Percentiles rank a stretch among this genome's conserved stretches.
Evolutionary conservation across 2,888 invertebrate genomes (phyloP).

Genomic region (Drosophila recens): DNA sequence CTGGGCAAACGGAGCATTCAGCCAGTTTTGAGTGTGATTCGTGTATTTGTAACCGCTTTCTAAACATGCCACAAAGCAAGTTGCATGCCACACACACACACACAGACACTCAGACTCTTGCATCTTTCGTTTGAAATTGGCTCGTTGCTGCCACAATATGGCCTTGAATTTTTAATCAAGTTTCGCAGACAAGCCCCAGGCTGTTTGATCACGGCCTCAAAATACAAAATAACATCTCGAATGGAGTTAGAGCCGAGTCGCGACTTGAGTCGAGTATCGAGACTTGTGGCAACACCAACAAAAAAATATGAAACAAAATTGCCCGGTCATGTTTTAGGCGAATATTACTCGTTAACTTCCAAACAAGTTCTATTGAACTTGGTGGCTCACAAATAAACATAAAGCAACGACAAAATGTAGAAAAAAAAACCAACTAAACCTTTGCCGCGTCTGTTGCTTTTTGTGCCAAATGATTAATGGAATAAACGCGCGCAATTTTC

Average conservation of each 20-base stretch:
- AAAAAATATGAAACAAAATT: constrained; percentile 21
- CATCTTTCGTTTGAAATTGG: constrained; percentile 56
- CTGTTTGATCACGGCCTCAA: constrained; percentile 58
- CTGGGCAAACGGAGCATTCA: constrained; percentile 68
- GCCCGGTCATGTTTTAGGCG: constrained; percentile 65
- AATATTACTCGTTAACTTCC: constrained; percentile 48
- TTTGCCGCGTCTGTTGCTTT: constrained; percentile 45
- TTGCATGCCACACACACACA: constrained; percentile 32
- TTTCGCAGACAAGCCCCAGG: constrained; percentile 66
- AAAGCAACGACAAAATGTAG: constrained; percentile 24
- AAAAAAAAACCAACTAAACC: constrained; percentile 43
- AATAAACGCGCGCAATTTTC: constrained; percentile 65
- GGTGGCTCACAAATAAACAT: constrained; percentile 45
- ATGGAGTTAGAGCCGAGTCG: constrained; percentile 5
- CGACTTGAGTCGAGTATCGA: constrained; percentile 9
- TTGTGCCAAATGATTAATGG: constrained; percentile 72
- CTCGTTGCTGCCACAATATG: constrained; percentile 74
- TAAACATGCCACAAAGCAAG: constrained; percentile 63
- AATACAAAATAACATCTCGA: constrained; percentile 13
- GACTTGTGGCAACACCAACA: constrained; percentile 29
- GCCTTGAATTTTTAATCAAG: constrained; percentile 82
- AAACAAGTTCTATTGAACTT: constrained; percentile 79
- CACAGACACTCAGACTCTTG: constrained; percentile 30
- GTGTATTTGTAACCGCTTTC: constrained; percentile 67
- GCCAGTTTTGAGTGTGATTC: constrained; percentile 14